Evolutionary conservation across 2,113 vertebrate genomes (phyloP).

Genomic region (Pomatorhinus ruficollis): DNA sequence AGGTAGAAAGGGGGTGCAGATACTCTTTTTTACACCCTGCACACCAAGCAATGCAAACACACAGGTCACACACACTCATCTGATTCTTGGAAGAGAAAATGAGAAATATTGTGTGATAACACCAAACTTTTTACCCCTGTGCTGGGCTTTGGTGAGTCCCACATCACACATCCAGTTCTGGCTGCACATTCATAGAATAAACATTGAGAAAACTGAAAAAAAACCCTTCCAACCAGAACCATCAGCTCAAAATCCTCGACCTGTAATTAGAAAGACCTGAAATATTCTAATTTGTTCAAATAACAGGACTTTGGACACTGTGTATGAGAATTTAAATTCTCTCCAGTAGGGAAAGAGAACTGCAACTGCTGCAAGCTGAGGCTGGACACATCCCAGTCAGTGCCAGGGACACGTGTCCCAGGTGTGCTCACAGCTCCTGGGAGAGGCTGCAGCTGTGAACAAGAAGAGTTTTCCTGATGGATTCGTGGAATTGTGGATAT

Average conservation of each 20-base stretch:
- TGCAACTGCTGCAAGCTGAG: neutral
- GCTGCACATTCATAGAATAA: neutral
- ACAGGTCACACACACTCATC: neutral
- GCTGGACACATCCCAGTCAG: neutral
- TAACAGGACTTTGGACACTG: neutral
- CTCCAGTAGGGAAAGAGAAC: neutral
- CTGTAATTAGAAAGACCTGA: neutral
- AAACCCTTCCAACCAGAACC: neutral
- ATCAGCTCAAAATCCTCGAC: neutral
- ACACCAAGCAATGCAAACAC: neutral
- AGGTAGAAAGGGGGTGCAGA: neutral
- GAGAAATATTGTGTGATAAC: accelerated
- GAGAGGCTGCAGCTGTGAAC: neutral
- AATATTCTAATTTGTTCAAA: neutral
- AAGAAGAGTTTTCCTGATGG: neutral
- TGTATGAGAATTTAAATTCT: neutral
- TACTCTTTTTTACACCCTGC: accelerated
- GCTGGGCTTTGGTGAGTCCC: neutral
- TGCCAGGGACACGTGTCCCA: neutral
- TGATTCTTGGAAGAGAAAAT: neutral
- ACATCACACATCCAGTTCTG: neutral
- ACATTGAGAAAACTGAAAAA: neutral
- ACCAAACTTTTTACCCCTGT: neutral
- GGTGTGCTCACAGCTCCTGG: neutral
- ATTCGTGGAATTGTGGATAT: accelerated